Base-by-base conservation (phyloP, 1,140 invertebrate species). In the Caenorhabditis tropicalis region DNA sequence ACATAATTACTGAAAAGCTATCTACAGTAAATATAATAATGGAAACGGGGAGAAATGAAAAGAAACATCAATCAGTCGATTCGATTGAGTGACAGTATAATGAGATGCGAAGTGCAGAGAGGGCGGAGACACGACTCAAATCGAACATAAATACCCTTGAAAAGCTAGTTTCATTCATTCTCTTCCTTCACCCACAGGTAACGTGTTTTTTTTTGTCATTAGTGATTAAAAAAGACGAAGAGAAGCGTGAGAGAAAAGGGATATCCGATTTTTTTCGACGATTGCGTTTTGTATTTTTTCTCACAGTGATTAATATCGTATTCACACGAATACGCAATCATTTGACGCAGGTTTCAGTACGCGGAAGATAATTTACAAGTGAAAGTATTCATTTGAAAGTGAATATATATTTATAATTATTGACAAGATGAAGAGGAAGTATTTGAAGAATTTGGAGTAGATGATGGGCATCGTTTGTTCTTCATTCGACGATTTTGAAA, bases 401-500 rank as follows among this genome's bases (percentile, higher is more conserved):
- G 15, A 21, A 21, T 15, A 31, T 21, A 29, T n/a, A n/a, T n/a
- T 43, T 43, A 33, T 43, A 16, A 43, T n/a, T 2, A 27, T 43
- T 53, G 53, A 31, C 36, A 58, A 33, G 81, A 43, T 6, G 36
- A 27, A 53, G 49, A 82, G 3, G 53, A 31, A 12, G 43, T n/a
- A 7, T n/a, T 31, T 24, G 31, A 15, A 29, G 27, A 53, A 39
- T 19, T 29, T 33, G 49, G 49, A 16, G 48, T 53, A 4, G 51
- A 58, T 10, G 65, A 74, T 74, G 65, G 58, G 36, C 84, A 82
- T 3, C 88, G 43, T 74, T 99, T 99, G 92, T 97, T 98, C 93
- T 99, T 99, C 98, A 99, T 99, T 84, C 97, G 94, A 89, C 98
- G 94, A 92, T 99, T 99, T 93, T 99, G 97, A 53, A 91, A 91